phyloP scores from a whole-genome alignment of 2,888 invertebrate species.

The Campoplex nolae region DNA sequence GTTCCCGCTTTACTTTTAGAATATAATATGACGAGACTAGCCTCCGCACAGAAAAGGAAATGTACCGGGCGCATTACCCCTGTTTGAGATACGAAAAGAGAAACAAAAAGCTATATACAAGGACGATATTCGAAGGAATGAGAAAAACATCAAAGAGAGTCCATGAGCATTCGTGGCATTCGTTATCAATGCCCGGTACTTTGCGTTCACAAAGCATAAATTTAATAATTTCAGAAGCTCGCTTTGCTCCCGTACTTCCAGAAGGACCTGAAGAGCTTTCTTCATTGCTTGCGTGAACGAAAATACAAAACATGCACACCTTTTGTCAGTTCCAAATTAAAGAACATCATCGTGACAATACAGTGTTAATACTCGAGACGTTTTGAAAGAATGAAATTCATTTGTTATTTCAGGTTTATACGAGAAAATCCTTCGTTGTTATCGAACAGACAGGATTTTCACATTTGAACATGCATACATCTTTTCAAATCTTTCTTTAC shows the following conservation, averaged over 20 bases:
- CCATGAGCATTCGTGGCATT: slow-evolving; percentile 42
- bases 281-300: slow-evolving; percentile 16
- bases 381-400: not conserved
- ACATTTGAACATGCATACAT: not conserved
- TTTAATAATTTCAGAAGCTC: slow-evolving; percentile 47
- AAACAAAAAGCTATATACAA: slow-evolving; percentile 16
- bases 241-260: not conserved
- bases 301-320: not conserved
- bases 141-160: slow-evolving; percentile 53
- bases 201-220: slow-evolving; percentile 17
- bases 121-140: not conserved
- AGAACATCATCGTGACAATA: not conserved
- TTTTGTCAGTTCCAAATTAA: not conserved
- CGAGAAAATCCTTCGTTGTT: not conserved
- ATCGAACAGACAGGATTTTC: not conserved
- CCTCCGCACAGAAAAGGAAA: slow-evolving; percentile 41
- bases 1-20: slow-evolving; percentile 40
- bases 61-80: slow-evolving; percentile 38
- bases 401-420: not conserved
- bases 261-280: not conserved
- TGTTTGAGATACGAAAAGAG: slow-evolving; percentile 59
- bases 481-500: not conserved
- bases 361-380: not conserved
- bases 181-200: slow-evolving; percentile 47
- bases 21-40: slow-evolving; percentile 62